A percentile compares a stretch with the other conserved stretches of the same genome.
Evolutionary conservation across 2,797 vertebrate species (phyloP).

Genomic region (Capromys pilorides): DNA sequence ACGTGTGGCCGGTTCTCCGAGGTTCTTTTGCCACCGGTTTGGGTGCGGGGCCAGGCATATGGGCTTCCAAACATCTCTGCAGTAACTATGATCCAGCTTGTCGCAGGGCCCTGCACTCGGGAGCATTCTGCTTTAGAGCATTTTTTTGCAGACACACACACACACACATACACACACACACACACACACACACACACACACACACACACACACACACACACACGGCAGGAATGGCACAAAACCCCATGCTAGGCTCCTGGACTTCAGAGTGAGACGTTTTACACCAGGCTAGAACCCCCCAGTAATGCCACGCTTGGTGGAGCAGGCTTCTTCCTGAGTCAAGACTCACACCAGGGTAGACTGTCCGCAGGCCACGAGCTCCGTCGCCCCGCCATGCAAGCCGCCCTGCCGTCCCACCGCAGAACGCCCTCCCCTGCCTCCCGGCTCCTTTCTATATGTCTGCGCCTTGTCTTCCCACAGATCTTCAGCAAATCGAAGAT

Average conservation of each 20-base stretch:
- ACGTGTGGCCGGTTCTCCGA: neutral
- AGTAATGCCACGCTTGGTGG: neutral
- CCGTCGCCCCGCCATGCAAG: accelerated
- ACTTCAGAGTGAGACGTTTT: neutral
- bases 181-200: too few species aligned
- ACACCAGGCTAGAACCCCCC: neutral
- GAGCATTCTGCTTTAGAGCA: neutral
- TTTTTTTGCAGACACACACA: too few species aligned
- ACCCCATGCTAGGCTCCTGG: neutral
- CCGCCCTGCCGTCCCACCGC: neutral
- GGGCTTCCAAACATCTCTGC: neutral
- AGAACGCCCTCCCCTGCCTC: too few species aligned
- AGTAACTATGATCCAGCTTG: neutral
- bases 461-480: neutral
- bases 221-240: neutral
- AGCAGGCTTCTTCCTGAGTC: neutral
- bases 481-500: neutral
- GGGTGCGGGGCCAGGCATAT: neutral
- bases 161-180: too few species aligned
- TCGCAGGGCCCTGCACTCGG: neutral
- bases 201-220: too few species aligned
- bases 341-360: neutral
- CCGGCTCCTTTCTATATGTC: too few species aligned
- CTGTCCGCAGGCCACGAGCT: neutral
- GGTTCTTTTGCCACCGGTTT: neutral